Evolutionary conservation across 2,888 invertebrate genomes (phyloP), one percentile per base, ranked within the genome.

Genomic region (Drosophila heteroneura): DNA sequence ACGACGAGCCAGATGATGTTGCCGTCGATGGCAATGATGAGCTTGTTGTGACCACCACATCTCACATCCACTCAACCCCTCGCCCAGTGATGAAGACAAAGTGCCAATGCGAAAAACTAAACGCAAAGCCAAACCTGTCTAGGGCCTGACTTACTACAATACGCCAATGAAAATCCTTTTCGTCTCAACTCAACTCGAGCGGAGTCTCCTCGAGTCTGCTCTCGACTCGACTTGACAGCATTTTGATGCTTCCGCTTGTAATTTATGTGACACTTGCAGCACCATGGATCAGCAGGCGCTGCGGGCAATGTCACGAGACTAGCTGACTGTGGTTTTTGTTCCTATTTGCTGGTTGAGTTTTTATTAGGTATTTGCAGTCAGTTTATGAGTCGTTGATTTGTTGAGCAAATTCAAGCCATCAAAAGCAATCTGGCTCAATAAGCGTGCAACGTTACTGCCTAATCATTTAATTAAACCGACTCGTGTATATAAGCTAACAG

Each of bases 261-360:
- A 91, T 87, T 87, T 91, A 87, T 87, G 89, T 85, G 87, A 90
- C 87, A 91, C 91, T 87, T 87, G 90, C 90, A 87, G 78, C 76
- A 74, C 70, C 81, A 82, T 91, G 82, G 87, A 91, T 91, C 91
- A 91, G 69, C 60, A 26, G 59, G 26, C 71, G 90, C 89, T 72
- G 72, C 61, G 72, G 89, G 80, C 74, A 53, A 74, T 70, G 70
- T 32, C 64, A 72, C 66, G 70, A 66, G 60, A 68, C 61, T 59
- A 49, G 56, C 59, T 56, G 51, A n/a, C 52, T 52, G 12, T 49
- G 30, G 61, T 61, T 74, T 53, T 67, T 57, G 52, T 33, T 73
- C 53, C 59, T 63, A 4, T 28, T 47, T 26, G 60, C 65, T 60
- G 16, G 53, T 64, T 70, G 62, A 57, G 49, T 44, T 77, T 86